Percentiles rank a stretch among this genome's conserved stretches.
Conservation (phyloP, 2,888 invertebrate genomes). For the Amiota mariae region DNA sequence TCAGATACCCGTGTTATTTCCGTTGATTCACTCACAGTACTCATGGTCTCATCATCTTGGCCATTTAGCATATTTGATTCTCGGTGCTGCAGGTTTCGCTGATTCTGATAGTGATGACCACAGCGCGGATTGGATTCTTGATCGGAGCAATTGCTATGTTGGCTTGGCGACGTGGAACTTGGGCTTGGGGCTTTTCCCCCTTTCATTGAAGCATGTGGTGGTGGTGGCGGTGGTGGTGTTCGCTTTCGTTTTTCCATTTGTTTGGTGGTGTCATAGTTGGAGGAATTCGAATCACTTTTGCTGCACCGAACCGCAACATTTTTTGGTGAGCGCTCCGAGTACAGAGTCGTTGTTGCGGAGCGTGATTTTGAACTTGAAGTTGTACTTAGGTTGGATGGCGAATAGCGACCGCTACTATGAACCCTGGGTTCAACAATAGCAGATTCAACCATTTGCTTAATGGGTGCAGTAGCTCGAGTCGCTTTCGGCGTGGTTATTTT, state of each 20-base stretch:
- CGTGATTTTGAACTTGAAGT: slow-evolving; percentile 4
- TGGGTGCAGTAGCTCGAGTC: slow-evolving; percentile 24
- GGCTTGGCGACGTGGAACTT: slow-evolving; percentile 48
- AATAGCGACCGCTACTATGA: slow-evolving; percentile 27
- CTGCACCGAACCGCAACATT: slow-evolving; percentile 27
- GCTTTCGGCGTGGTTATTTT: slow-evolving; percentile 57
- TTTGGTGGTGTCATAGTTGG: neutral
- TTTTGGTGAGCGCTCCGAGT: slow-evolving; percentile 16
- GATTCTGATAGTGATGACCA: slow-evolving; percentile 31
- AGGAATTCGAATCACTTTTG: slow-evolving; percentile 16
- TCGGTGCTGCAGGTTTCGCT: slow-evolving; percentile 32
- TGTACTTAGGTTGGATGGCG: slow-evolving; percentile 13
- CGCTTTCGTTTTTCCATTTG: slow-evolving; percentile 32
- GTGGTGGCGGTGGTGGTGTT: slow-evolving; percentile 47
- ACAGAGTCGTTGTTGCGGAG: slow-evolving; percentile 1
- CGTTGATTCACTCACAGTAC: slow-evolving; percentile 72
- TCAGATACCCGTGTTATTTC: slow-evolving; percentile 72
- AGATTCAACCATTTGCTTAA: neutral
- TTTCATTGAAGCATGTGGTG: slow-evolving; percentile 9
- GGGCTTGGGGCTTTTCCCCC: slow-evolving; percentile 6
- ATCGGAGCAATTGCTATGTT: slow-evolving; percentile 43
- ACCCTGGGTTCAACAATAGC: neutral
- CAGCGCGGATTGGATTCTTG: slow-evolving; percentile 25
- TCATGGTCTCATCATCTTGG: slow-evolving; percentile 68
- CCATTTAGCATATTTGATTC: slow-evolving; percentile 33